phyloP scores from a whole-genome alignment of 2,797 vertebrate genomes.

The Gallinago solitaria region DNA sequence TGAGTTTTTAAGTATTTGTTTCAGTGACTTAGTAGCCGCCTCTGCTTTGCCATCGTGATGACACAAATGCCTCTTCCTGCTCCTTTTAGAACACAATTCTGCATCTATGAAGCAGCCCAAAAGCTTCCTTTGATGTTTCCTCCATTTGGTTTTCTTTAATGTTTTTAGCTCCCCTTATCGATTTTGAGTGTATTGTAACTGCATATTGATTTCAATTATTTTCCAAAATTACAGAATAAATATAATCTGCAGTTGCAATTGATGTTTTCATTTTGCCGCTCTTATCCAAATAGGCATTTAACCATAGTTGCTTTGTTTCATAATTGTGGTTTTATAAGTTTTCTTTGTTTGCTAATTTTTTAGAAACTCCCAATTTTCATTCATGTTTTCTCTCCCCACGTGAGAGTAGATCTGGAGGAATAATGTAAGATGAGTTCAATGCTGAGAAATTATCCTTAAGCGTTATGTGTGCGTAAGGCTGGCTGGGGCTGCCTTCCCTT shows the following conservation, averaged over 20 bases:
- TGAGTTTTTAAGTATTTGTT: not conserved
- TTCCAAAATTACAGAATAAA: not conserved
- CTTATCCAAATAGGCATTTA: not conserved
- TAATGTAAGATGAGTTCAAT: not conserved
- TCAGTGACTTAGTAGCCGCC: not conserved
- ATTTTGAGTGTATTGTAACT: not conserved
- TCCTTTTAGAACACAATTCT: not conserved
- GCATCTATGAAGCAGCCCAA: not conserved
- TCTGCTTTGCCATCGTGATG: not conserved
- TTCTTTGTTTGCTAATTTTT: not conserved
- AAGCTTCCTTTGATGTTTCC: not conserved
- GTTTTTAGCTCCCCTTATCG: not conserved
- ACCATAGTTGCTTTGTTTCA: not conserved
- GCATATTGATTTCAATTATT: not conserved
- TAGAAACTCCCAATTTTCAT: not conserved
- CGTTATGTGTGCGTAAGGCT: accelerated
- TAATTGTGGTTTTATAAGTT: not conserved
- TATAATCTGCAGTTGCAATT: not conserved
- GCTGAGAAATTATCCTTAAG: not conserved
- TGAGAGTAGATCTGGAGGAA: not conserved
- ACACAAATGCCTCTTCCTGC: not conserved
- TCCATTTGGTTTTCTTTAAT: not conserved
- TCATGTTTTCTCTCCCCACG: not conserved
- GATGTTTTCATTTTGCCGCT: not conserved
- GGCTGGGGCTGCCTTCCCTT: not conserved